Percentiles rank a stretch among this genome's conserved stretches.
phyloP scores from a whole-genome alignment of 2,113 vertebrate species.

The Saguinus imperator region DNA sequence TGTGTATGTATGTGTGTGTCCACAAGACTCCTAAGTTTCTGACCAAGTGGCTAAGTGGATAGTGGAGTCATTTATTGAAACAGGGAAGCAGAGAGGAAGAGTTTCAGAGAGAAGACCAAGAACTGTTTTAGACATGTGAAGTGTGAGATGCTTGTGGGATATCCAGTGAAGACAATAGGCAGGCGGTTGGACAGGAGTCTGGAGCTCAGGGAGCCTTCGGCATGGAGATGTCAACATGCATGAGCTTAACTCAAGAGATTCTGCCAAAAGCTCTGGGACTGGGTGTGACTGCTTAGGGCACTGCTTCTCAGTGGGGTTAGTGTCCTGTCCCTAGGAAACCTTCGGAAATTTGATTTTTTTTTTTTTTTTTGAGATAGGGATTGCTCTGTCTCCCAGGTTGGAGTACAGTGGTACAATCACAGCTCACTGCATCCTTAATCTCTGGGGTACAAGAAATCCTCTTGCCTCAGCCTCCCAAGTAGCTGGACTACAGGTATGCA shows the following conservation, averaged over 20 bases:
- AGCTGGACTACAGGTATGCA: no score
- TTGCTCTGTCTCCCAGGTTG: no score
- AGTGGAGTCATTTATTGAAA: background rate
- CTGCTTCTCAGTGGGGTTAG: background rate
- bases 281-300: background rate
- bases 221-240: background rate
- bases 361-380: background rate
- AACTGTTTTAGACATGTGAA: background rate
- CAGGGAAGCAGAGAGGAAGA: background rate
- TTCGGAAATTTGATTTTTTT: background rate
- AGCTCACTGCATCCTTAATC: no score
- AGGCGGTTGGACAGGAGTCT: background rate
- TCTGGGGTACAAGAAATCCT: no score
- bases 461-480: no score
- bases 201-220: background rate
- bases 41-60: background rate
- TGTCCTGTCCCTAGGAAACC: background rate
- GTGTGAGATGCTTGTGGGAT: background rate
- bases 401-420: no score
- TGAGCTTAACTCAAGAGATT: background rate
- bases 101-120: background rate
- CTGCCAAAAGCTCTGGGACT: fast-evolving
- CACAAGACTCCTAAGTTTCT: background rate
- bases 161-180: background rate
- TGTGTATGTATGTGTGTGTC: no score